Base-by-base conservation (phyloP, 2,113 vertebrate genomes). In the Ameiurus melas region DNA sequence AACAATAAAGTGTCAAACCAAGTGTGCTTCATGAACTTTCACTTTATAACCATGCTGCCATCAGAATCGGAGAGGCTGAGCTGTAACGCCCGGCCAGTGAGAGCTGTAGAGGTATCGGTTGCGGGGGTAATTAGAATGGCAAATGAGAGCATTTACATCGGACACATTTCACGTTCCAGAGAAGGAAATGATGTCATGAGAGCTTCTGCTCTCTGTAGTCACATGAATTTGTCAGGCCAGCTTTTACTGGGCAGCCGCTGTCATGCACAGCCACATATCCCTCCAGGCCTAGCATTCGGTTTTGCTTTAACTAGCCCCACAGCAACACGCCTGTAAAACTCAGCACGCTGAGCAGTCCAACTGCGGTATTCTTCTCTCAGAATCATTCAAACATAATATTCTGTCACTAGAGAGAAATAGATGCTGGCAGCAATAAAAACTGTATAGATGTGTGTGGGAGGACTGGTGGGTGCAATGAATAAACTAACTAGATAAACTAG, bases 101-200 rank as follows among this genome's bases (percentile, higher is more conserved):
- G 91, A 92, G 33, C 89, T 92, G 92, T 92, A 70, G 86, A 87
- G 89, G 85, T 62, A 39, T 64, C 87, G 82, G 90, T 87, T 86
- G 58, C 79, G 90, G 88, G 75, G 75, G 92, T 93, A 92, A 93
- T 92, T 93, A 93, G 92, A 90, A 82, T 90, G 87, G 91, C 91
- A 93, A 93, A 93, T 92, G 89, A 94, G 92, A 87, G 77, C 90
- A 92, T 94, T 92, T 93, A 91, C 92, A 93, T 94, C 90, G 92
- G 91, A 93, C 87, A 90, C 84, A 88, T 88, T 90, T 88, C 82
- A 86, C 64, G 89, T 87, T 91, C 86, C 88, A 82, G 84, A 89
- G 92, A 89, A 84, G 87, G 85, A 89, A 91, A 92, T 88, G 82
- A 93, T 93, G 93, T 93, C 91, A 92, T 91, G 87, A 93, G 88